phyloP scores from a whole-genome alignment of 2,113 vertebrate species.

The Bubalus kerabau region DNA sequence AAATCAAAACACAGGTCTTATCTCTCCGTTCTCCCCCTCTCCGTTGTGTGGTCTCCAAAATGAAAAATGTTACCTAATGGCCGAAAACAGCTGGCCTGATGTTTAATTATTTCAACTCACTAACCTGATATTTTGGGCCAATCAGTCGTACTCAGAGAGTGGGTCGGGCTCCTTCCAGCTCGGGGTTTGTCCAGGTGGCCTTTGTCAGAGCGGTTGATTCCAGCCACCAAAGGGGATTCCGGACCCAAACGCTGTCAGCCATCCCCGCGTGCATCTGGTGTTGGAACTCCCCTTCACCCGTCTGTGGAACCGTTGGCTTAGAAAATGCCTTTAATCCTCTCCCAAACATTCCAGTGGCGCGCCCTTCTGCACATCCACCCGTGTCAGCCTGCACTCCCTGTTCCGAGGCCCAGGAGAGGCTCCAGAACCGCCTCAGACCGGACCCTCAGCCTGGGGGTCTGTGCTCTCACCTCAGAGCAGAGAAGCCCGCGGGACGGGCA shows the following conservation, averaged over 20 bases:
- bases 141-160: conserved; percentile 62
- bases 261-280: background rate
- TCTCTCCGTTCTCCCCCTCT: conserved; percentile 54
- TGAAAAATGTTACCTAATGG: conserved; percentile 76
- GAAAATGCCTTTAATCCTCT: conserved; percentile 44
- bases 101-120: conserved; percentile 73
- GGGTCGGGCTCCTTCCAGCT: conserved; percentile 55
- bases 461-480: background rate
- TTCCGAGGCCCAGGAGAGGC: background rate
- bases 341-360: background rate
- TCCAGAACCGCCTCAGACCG: background rate
- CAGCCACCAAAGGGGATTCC: conserved; percentile 51
- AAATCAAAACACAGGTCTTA: conserved; percentile 72
- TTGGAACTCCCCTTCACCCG: conserved; percentile 6
- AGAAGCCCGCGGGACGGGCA: background rate
- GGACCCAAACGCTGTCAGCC: background rate
- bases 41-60: conserved; percentile 72
- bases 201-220: conserved; percentile 61
- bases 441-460: background rate
- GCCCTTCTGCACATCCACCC: background rate
- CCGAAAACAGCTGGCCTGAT: conserved; percentile 75
- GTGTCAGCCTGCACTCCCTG: background rate
- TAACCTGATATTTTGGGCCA: conserved; percentile 72
- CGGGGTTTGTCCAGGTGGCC: conserved; percentile 42
- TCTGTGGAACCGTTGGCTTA: background rate